Evolutionary conservation across 1,140 invertebrate species (phyloP).

Genomic region (Tachypleus tridentatus): DNA sequence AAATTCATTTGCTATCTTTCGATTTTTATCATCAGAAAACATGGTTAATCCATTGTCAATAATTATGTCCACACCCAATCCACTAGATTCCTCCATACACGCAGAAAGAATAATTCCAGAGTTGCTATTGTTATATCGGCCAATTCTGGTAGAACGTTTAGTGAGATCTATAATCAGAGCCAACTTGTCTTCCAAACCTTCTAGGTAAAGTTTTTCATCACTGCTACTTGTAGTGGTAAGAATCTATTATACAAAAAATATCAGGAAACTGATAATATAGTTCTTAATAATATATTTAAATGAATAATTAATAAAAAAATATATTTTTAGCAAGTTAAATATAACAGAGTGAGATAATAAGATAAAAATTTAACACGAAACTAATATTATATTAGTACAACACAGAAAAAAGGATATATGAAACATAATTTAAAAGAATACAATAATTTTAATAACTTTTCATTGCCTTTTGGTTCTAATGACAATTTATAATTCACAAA

Average conservation of each 20-base stretch:
- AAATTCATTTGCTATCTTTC: slow-evolving; percentile 28
- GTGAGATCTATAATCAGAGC: slow-evolving; percentile 36
- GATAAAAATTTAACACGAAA: no score
- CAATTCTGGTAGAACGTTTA: slow-evolving; percentile 30
- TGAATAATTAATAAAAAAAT: no score
- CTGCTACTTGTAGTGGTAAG: slow-evolving; percentile 34
- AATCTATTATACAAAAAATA: slow-evolving; percentile 21
- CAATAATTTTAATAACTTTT: no score
- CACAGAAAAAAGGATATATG: no score
- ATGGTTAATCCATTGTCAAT: slow-evolving; percentile 36
- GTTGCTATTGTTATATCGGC: slow-evolving; percentile 9
- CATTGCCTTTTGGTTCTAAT: no score
- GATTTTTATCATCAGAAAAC: slow-evolving; percentile 34
- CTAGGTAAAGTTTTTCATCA: slow-evolving; percentile 35
- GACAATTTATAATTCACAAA: no score
- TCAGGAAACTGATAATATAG: no score
- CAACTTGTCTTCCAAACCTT: slow-evolving; percentile 31
- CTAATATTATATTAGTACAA: no score
- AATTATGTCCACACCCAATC: slow-evolving; percentile 38
- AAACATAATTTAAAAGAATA: no score
- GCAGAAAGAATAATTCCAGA: slow-evolving; percentile 21
- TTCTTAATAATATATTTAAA: no score
- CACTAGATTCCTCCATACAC: slow-evolving; percentile 39
- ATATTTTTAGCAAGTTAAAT: no score
- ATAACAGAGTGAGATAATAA: no score